Evolutionary conservation across 2,113 vertebrate species (phyloP).

Genomic region (Merops nubicus): DNA sequence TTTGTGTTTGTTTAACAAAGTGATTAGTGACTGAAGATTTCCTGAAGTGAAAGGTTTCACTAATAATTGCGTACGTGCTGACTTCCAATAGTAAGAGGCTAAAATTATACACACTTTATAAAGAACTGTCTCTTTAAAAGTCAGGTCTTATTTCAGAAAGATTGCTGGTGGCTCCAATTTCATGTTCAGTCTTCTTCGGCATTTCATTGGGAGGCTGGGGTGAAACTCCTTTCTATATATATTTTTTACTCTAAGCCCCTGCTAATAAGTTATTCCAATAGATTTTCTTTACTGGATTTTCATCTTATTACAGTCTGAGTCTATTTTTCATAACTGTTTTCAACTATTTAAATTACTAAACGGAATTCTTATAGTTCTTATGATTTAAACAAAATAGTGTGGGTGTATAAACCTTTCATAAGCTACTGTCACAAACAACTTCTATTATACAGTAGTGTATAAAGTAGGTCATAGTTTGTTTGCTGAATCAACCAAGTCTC

Average conservation of each 20-base stretch:
- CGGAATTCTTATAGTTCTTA: neutral
- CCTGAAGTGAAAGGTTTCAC: neutral
- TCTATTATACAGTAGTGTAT: neutral
- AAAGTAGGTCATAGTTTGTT: slow-evolving; percentile 3
- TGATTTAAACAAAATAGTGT: neutral
- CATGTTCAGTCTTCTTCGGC: slow-evolving; percentile 61
- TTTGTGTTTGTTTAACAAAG: neutral
- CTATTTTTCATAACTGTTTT: slow-evolving; percentile 5
- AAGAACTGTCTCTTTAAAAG: slow-evolving; percentile 54
- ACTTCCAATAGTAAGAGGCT: slow-evolving; percentile 8
- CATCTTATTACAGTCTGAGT: neutral
- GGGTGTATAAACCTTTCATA: neutral
- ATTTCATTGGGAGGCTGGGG: slow-evolving; percentile 60
- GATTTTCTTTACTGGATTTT: slow-evolving; percentile 50
- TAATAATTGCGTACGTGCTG: neutral
- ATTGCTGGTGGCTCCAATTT: slow-evolving; percentile 50
- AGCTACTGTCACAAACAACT: neutral
- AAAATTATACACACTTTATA: slow-evolving; percentile 26
- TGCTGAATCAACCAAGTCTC: neutral
- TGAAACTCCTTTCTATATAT: slow-evolving; percentile 61
- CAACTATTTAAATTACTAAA: neutral
- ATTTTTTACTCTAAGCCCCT: slow-evolving; percentile 32
- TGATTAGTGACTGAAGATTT: neutral
- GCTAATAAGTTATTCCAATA: slow-evolving; percentile 47
- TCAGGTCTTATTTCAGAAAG: slow-evolving; percentile 43